These are phyloP conservation scores for Enteromius unitaeniatus DNA, from an alignment of 2,797 vertebrate genomes.

Conservation along the genomic window DNA sequence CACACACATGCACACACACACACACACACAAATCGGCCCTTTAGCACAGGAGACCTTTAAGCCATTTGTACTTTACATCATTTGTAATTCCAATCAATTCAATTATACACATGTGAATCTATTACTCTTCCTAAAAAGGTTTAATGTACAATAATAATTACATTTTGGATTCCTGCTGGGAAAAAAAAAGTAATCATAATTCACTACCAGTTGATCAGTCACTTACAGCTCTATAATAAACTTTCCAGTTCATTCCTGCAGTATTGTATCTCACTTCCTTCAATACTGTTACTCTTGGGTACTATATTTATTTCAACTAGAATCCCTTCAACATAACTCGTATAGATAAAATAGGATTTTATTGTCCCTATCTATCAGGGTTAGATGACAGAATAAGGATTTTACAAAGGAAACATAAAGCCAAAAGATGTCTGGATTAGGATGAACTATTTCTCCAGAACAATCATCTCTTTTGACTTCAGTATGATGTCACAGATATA, in stretches of 20 bases:
- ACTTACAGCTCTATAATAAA: background rate
- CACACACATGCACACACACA: background rate
- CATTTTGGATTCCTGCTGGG: background rate
- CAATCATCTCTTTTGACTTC: background rate
- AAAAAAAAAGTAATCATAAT: background rate
- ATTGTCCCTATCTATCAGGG: slow-evolving; percentile 4
- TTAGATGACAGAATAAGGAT: background rate
- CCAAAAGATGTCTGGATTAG: background rate
- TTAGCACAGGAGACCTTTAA: background rate
- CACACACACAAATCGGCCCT: background rate
- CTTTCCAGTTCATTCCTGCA: background rate
- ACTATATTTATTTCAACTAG: background rate
- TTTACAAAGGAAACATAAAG: background rate
- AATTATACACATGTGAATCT: background rate
- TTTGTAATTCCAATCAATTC: background rate
- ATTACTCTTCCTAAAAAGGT: background rate
- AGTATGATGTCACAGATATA: slow-evolving; percentile 3
- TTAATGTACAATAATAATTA: background rate
- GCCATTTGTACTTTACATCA: background rate
- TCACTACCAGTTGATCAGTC: background rate
- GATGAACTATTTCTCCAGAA: background rate
- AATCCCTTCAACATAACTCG: background rate
- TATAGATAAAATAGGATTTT: background rate
- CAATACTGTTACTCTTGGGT: slow-evolving; percentile 10
- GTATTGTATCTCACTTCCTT: slow-evolving; percentile 16